Percentiles rank a stretch among this genome's conserved stretches.
phyloP scores from a whole-genome alignment of 1,140 invertebrate genomes.

The Pseudomyrmex gracilis region DNA sequence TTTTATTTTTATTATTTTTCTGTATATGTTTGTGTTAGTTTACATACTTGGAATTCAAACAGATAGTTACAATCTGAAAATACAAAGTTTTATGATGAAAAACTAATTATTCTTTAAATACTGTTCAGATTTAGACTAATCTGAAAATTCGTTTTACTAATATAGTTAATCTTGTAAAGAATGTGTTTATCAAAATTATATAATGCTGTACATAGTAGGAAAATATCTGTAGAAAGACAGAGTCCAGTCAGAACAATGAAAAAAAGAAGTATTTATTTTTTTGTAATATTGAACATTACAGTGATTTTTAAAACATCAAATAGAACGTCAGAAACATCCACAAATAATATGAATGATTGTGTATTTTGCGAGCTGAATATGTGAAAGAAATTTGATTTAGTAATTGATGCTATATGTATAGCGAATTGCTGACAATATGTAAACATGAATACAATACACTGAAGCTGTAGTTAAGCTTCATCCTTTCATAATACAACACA shows the following conservation, averaged over 20 bases:
- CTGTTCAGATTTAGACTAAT: too few species aligned
- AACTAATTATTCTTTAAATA: too few species aligned
- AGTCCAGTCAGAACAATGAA: slow-evolving; percentile 25
- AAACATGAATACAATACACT: slow-evolving; percentile 22
- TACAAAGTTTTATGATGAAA: too few species aligned
- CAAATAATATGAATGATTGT: slow-evolving; percentile 39
- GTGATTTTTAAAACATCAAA: slow-evolving; percentile 53
- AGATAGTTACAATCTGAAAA: too few species aligned
- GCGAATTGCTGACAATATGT: background rate
- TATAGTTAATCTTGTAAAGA: too few species aligned
- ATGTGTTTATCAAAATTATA: background rate
- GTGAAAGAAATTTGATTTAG: background rate
- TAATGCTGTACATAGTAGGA: background rate
- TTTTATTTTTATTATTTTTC: too few species aligned
- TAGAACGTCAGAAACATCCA: slow-evolving; percentile 18
- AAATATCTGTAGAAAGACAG: background rate
- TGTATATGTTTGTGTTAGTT: too few species aligned
- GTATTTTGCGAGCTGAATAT: slow-evolving; percentile 2
- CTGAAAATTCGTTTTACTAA: too few species aligned
- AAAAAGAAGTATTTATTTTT: slow-evolving; percentile 52
- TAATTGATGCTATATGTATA: too few species aligned
- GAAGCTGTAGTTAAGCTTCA: slow-evolving; percentile 17
- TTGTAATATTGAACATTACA: slow-evolving; percentile 47
- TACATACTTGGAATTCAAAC: too few species aligned
- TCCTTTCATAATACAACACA: slow-evolving; percentile 3